These are phyloP conservation scores for Dicycla oo DNA, from an alignment of 2,888 invertebrate species.

Conservation along the genomic window DNA sequence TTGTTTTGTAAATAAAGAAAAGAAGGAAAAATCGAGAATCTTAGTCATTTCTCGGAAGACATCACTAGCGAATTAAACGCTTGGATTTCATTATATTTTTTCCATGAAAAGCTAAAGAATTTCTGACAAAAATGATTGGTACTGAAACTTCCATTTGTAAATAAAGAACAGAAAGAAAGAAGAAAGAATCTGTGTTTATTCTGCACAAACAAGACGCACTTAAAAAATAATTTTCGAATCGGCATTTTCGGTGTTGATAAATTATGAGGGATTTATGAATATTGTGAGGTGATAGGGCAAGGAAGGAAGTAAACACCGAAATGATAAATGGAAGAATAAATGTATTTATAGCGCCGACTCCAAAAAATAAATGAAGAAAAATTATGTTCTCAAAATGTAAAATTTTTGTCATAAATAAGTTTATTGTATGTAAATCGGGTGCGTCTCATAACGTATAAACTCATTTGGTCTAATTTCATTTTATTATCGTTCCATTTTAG, in stretches of 20 bases:
- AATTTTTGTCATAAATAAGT: neutral
- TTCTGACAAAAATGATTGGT: too few species aligned
- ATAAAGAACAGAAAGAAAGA: too few species aligned
- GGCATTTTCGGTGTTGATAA: neutral
- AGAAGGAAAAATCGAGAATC: constrained; percentile 11
- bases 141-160: neutral
- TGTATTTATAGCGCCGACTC: neutral
- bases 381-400: neutral
- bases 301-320: neutral
- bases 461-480: too few species aligned
- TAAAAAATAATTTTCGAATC: too few species aligned
- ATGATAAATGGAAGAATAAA: neutral
- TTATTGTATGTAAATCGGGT: too few species aligned
- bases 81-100: constrained; percentile 24
- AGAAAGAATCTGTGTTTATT: too few species aligned
- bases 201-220: too few species aligned
- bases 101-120: neutral
- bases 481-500: too few species aligned
- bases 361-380: neutral
- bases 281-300: neutral
- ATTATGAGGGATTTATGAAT: neutral
- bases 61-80: constrained; percentile 21
- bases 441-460: too few species aligned
- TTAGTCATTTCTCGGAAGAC: constrained; percentile 21
- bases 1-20: constrained; percentile 18